phyloP scores from a whole-genome alignment of 2,888 invertebrate genomes.

The Odiellus spinosus region DNA sequence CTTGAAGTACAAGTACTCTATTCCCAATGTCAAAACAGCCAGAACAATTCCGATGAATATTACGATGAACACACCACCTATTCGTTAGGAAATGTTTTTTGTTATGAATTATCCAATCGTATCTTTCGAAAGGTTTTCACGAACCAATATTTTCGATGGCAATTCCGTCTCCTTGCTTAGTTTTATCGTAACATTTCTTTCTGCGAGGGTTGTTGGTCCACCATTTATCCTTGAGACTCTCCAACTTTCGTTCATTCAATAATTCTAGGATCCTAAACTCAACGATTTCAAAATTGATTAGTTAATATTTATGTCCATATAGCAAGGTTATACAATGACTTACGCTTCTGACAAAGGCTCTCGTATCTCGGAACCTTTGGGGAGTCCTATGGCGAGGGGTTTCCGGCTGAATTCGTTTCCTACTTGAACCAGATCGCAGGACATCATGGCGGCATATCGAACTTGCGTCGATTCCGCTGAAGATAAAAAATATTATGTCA shows the following conservation, averaged over 20 bases:
- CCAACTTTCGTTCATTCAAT: constrained; percentile 75
- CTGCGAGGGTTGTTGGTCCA: constrained; percentile 75
- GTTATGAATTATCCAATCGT: not conserved
- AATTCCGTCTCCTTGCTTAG: constrained; percentile 90
- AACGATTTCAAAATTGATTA: not conserved
- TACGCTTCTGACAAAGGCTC: constrained; percentile 91
- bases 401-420: constrained; percentile 95
- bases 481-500: not conserved
- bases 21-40: constrained; percentile 73
- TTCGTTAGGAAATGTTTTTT: constrained; percentile 2
- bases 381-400: constrained; percentile 92
- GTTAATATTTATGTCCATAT: not conserved
- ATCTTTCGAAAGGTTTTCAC: too few relatives aligned
- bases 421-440: constrained; percentile 76
- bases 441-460: constrained; percentile 57
- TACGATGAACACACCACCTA: constrained; percentile 80
- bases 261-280: constrained; percentile 66
- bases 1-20: constrained; percentile 50
- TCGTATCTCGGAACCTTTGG: constrained; percentile 83
- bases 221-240: constrained; percentile 89
- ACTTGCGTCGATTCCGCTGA: constrained; percentile 82
- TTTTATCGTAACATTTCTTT: constrained; percentile 53
- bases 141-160: constrained; percentile 87
- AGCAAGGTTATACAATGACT: constrained; percentile 33
- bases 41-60: constrained; percentile 88